Conservation (phyloP, 2,113 vertebrate species). For the Myotis yumanensis region DNA sequence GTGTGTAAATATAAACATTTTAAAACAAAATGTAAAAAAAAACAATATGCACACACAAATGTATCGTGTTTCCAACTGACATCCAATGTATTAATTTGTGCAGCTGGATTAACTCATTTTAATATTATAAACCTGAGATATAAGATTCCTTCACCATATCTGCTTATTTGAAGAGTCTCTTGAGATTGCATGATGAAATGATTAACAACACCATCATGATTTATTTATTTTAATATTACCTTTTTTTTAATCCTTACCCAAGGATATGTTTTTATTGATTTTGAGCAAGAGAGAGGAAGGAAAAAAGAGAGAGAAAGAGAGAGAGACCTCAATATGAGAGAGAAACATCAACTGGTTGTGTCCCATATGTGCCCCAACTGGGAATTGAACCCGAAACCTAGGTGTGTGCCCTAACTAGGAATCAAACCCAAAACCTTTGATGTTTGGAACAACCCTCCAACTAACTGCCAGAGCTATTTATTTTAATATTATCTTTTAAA, state of each 20-base stretch:
- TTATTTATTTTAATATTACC: neutral
- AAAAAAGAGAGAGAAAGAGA: no score
- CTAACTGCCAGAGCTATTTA: neutral
- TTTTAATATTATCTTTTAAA: neutral
- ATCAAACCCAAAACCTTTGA: neutral
- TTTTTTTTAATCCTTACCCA: neutral
- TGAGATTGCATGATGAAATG: neutral
- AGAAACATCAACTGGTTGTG: neutral
- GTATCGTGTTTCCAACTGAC: neutral
- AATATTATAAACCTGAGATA: neutral
- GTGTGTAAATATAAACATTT: neutral
- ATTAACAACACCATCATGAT: neutral
- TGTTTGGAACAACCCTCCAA: neutral
- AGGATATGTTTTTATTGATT: neutral
- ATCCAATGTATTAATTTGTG: neutral
- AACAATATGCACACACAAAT: neutral
- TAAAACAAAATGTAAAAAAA: neutral
- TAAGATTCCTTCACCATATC: neutral
- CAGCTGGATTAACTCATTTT: neutral
- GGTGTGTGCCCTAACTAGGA: neutral
- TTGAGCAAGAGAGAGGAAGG: no score
- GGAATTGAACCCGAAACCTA: neutral
- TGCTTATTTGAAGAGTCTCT: neutral
- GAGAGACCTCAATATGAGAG: no score
- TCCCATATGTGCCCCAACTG: neutral